phyloP scores from a whole-genome alignment of 1,140 invertebrate species.

The Achatina immaculata region DNA sequence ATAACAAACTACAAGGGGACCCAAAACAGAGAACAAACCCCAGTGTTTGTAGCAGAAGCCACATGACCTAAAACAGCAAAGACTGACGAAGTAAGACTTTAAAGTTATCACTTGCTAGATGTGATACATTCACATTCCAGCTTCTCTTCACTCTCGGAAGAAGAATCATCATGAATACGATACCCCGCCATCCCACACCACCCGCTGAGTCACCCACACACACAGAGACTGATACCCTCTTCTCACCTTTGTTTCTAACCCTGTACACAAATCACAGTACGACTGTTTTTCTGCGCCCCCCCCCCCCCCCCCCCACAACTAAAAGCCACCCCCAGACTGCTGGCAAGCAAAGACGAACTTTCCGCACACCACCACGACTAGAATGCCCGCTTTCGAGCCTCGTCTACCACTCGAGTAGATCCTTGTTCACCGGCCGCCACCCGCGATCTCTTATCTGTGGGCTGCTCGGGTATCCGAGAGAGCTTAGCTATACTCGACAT shows the following conservation, averaged over 20 bases:
- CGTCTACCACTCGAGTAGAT: slow-evolving; percentile 5
- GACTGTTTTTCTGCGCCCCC: background rate
- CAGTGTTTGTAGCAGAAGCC: too few relatives aligned
- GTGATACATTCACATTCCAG: too few relatives aligned
- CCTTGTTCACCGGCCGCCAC: slow-evolving; percentile 24
- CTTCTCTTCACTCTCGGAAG: too few relatives aligned
- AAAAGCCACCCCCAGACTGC: background rate
- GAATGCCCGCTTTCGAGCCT: slow-evolving; percentile 9
- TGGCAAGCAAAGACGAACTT: background rate
- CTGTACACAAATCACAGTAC: background rate
- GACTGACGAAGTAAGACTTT: too few relatives aligned
- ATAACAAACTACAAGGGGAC: too few relatives aligned
- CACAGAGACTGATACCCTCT: too few relatives aligned
- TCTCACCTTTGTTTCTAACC: background rate
- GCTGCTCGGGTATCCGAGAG: slow-evolving; percentile 31
- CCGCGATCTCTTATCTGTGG: slow-evolving; percentile 29
- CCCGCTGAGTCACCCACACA: too few relatives aligned
- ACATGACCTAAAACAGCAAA: too few relatives aligned
- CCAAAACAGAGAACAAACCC: too few relatives aligned
- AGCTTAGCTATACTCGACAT: background rate
- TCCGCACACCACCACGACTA: background rate
- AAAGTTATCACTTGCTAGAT: too few relatives aligned
- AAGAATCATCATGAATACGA: too few relatives aligned
- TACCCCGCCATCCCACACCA: too few relatives aligned
- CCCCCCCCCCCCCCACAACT: background rate